Base-by-base conservation (phyloP, 2,113 vertebrate species). In the Motacilla tschutschensis region DNA sequence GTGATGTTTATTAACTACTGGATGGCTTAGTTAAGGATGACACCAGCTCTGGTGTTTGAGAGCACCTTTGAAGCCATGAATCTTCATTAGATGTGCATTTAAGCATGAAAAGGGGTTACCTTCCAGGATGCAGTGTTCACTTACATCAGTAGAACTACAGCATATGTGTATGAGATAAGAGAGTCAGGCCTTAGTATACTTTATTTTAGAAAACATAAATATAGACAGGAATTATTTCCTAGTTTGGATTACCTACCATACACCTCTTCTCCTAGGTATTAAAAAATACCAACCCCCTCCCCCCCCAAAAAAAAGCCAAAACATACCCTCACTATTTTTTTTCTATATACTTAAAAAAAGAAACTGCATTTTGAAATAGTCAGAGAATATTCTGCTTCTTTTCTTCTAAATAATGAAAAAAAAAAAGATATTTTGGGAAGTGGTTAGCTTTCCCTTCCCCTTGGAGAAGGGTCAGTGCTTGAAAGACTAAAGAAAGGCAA, bases 1-100 rank as follows among this genome's bases (percentile, higher is more conserved):
- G 67, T 44, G 35, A 63, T 73, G 60, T 51, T 33, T 80, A 66
- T 94, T 93, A 92, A 82, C 57, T 92, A 70, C 79, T 78, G 17
- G 31, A 53, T 54, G 48, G 22, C 53, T 90, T 77, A 57, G 74
- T 63, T 69, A 85, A 65, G 77, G 74, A 60, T 65, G 47, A 73
- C 63, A 90, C 72, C 3, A 40, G 33, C 65, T 81, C 43, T 71
- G 26, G 40, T 70, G 35, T 47, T 75, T 57, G 44, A 65, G 40
- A 89, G 35, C 67, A 63, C 69, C 65, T 93, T 25, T 84, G 72
- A 93, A 90, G 38, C 10, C 60, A 75, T 74, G 41, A 90, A 72
- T 63, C 87, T 78, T 59, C 78, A 77, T 88, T 72, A 87, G 62
- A 75, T 51, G 38, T 60, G 66, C 54, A 76, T 58, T 33, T 59